phyloP scores from a whole-genome alignment of 2,888 invertebrate genomes.

The Homarus gammarus region DNA sequence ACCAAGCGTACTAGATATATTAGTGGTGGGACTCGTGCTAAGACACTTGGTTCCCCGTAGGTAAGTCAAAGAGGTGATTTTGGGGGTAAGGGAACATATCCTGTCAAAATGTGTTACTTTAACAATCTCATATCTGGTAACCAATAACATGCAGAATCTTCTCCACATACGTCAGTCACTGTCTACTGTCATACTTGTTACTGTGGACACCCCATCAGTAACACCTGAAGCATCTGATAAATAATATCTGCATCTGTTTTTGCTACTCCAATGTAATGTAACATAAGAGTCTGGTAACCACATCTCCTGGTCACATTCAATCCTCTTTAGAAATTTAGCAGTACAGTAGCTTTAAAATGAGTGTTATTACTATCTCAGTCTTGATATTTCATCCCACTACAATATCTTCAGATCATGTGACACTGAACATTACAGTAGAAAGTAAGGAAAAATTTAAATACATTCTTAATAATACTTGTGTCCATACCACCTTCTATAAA shows the following conservation, averaged over 20 bases:
- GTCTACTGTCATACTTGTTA: not conserved
- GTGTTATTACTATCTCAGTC: not conserved
- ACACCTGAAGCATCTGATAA: not conserved
- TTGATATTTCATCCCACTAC: not conserved
- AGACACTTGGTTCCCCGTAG: conserved; percentile 32
- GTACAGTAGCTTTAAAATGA: not conserved
- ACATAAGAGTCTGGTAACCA: not conserved
- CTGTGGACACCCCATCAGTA: not conserved
- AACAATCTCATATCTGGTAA: not conserved
- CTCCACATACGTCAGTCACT: not conserved
- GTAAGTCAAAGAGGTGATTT: not conserved
- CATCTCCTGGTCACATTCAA: not conserved
- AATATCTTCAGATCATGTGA: not conserved
- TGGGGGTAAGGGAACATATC: conserved; percentile 36
- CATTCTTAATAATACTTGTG: not conserved
- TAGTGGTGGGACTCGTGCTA: conserved; percentile 19
- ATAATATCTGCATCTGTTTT: not conserved
- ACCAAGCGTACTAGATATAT: conserved; percentile 27
- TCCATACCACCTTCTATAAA: not conserved
- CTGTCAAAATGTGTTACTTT: not conserved
- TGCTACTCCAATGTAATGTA: not conserved
- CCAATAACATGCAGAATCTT: not conserved
- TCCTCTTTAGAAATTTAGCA: not conserved
- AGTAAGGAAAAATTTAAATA: not conserved
- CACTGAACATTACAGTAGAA: not conserved